Conservation (phyloP, 2,797 vertebrate species). For the Melanotaenia maccullochi region DNA sequence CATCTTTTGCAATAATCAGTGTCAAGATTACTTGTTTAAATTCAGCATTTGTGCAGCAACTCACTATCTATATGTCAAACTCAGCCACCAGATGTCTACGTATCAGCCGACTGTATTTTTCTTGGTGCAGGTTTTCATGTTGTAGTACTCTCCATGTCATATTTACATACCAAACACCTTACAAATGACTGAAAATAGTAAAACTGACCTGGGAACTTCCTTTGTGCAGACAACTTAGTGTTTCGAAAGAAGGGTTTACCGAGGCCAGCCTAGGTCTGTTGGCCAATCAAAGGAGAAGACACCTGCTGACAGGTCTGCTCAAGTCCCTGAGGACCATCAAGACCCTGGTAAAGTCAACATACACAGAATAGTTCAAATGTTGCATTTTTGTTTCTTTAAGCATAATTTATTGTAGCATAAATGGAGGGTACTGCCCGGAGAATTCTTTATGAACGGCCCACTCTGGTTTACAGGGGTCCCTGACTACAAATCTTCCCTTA, state of each 20-base stretch:
- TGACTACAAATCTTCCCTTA: not conserved
- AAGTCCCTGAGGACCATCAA: conserved; percentile 99
- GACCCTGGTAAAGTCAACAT: conserved; percentile 87
- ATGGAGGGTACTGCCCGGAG: no score
- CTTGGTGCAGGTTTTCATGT: not conserved
- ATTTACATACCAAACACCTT: not conserved
- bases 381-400: no score
- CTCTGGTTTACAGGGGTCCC: not conserved
- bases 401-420: no score
- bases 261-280: conserved; percentile 95
- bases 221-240: conserved; percentile 87
- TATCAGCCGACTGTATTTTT: not conserved
- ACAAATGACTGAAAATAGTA: not conserved
- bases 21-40: not conserved
- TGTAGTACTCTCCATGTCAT: not conserved
- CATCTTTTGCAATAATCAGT: not conserved
- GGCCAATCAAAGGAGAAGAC: conserved; percentile 94
- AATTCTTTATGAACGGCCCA: not conserved
- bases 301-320: conserved; percentile 92
- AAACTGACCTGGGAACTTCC: conserved; percentile 13
- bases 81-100: not conserved
- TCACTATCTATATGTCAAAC: not conserved
- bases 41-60: not conserved
- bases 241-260: conserved; percentile 95
- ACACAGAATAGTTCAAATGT: no score